A percentile compares a stretch with the other conserved stretches of the same genome.
Evolutionary conservation across 2,797 vertebrate genomes (phyloP).

Genomic region (Rhadinocentrus ornatus): DNA sequence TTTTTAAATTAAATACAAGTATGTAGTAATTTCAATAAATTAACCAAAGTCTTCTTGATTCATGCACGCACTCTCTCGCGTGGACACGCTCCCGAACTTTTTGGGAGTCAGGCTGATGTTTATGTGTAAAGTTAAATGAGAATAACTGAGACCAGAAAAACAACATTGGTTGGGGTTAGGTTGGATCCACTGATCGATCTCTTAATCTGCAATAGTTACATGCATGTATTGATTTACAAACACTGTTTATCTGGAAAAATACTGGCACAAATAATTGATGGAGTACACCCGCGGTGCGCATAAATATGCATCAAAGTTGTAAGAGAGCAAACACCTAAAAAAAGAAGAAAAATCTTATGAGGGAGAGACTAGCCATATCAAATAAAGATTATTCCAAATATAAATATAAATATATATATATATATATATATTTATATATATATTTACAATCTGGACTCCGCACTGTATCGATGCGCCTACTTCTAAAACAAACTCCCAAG

Average conservation of each 20-base stretch:
- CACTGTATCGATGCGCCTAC: conserved; percentile 66
- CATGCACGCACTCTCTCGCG: background rate
- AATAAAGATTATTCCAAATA: conserved; percentile 73
- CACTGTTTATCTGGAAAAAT: conserved; percentile 83
- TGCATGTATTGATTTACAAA: conserved; percentile 82
- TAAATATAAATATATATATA: too few species aligned
- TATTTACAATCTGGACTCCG: conserved; percentile 51
- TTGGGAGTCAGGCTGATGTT: conserved; percentile 30
- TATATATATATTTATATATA: too few species aligned
- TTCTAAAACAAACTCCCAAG: conserved; percentile 71
- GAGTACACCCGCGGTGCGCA: conserved; percentile 70
- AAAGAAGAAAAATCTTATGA: conserved; percentile 40
- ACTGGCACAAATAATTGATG: conserved; percentile 80
- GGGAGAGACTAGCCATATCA: conserved; percentile 51
- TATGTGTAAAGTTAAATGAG: conserved; percentile 52
- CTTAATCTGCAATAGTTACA: conserved; percentile 84
- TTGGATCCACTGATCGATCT: conserved; percentile 77
- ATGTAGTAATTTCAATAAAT: background rate
- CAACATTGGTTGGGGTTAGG: conserved; percentile 65
- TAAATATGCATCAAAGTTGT: conserved; percentile 78
- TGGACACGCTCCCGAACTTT: conserved; percentile 41
- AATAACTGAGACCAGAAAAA: conserved; percentile 75
- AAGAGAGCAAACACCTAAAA: conserved; percentile 70
- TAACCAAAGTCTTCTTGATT: background rate
- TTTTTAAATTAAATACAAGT: background rate